These are phyloP conservation scores for Acanthacorydalis orientalis DNA, from an alignment of 2,888 invertebrate species.

Conservation along the genomic window DNA sequence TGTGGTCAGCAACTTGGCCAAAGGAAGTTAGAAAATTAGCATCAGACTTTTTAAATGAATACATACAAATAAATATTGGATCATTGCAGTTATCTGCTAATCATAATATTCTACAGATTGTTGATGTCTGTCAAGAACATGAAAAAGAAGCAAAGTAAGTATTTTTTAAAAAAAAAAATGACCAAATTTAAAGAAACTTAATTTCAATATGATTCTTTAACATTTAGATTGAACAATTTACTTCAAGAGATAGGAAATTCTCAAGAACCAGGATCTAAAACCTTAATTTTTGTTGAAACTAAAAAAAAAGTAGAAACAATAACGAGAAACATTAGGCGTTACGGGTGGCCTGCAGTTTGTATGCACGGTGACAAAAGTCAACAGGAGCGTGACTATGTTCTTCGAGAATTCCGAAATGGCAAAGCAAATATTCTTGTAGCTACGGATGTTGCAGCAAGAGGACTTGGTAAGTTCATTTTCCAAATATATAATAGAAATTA, in stretches of 20 bases:
- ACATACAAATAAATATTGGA: conserved; percentile 84
- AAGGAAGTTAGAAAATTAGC: conserved; percentile 87
- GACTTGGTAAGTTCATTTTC: conserved; percentile 58
- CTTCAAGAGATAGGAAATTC: conserved; percentile 66
- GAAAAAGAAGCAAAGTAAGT: conserved; percentile 45
- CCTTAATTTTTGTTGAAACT: conserved; percentile 91
- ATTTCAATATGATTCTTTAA: conserved; percentile 8
- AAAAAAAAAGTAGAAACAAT: conserved; percentile 73
- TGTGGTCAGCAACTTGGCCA: conserved; percentile 99
- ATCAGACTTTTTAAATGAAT: conserved; percentile 79
- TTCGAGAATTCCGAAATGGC: conserved; percentile 77
- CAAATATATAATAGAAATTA: too few relatives aligned
- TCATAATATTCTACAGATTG: conserved; percentile 77
- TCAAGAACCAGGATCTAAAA: conserved; percentile 72
- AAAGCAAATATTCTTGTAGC: conserved; percentile 83
- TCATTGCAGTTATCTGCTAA: conserved; percentile 76
- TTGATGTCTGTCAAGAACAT: conserved; percentile 73
- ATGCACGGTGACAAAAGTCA: conserved; percentile 56
- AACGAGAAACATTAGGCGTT: conserved; percentile 64
- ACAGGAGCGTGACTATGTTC: conserved; percentile 77
- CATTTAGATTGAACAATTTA: conserved; percentile 49
- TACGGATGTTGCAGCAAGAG: conserved; percentile 94
- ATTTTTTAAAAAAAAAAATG: not conserved
- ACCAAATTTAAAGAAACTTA: too few relatives aligned
- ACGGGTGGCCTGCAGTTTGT: conserved; percentile 37